Conservation (phyloP, 2,797 vertebrate genomes). For the Zenarchopterus dispar region DNA sequence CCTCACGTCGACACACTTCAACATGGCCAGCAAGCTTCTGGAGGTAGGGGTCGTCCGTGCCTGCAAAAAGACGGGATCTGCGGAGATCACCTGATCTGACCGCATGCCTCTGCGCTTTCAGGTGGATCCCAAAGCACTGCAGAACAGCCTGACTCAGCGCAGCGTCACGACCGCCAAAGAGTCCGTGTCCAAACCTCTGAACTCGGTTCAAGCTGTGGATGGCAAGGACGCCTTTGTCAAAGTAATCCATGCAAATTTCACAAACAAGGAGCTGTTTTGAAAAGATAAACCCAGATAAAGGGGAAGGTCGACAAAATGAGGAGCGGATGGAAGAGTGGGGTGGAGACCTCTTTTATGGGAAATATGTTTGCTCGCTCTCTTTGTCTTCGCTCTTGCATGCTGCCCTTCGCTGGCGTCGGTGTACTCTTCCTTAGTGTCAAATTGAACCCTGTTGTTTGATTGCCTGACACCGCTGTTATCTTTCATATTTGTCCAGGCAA, state of each 20-base stretch:
- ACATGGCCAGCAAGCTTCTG: conserved; percentile 83
- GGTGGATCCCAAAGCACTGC: conserved; percentile 86
- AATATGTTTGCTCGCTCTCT: too few species aligned
- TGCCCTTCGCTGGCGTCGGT: too few species aligned
- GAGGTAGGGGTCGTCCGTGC: conserved; percentile 81
- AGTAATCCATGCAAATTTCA: conserved; percentile 69
- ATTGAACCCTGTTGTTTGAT: too few species aligned
- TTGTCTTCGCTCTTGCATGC: too few species aligned
- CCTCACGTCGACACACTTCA: conserved; percentile 82
- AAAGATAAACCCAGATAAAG: neutral
- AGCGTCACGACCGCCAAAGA: conserved; percentile 90
- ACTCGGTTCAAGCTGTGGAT: conserved; percentile 85
- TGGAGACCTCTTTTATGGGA: too few species aligned
- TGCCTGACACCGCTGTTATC: neutral
- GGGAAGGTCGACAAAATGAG: too few species aligned
- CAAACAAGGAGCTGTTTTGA: neutral
- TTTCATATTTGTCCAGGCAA: conserved; percentile 81
- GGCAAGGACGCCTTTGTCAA: conserved; percentile 94
- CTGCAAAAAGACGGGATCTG: neutral
- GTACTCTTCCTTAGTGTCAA: too few species aligned
- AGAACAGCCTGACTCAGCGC: conserved; percentile 85
- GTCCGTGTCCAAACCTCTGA: conserved; percentile 87
- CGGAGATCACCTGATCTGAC: neutral
- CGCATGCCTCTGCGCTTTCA: conserved; percentile 56
- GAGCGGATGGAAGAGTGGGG: too few species aligned